These are phyloP conservation scores for Caenorhabditis drosophilae DNA, from an alignment of 2,888 invertebrate species.

Conservation along the genomic window DNA sequence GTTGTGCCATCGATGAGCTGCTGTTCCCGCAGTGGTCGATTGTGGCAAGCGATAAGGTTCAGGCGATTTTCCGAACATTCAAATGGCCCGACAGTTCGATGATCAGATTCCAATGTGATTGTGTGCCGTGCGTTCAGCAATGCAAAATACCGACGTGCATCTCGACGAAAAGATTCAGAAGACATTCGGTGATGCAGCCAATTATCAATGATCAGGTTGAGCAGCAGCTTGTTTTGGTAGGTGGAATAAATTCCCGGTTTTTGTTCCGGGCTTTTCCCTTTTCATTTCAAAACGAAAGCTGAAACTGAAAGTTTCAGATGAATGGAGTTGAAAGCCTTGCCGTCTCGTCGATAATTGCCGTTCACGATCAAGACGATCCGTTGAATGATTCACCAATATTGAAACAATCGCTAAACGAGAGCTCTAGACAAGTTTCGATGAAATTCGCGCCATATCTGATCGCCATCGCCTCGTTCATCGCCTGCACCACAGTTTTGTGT, in stretches of 20 bases:
- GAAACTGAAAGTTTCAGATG: too few relatives aligned
- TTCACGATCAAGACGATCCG: constrained; percentile 18
- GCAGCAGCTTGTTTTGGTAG: constrained; percentile 25
- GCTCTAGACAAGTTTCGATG: background rate
- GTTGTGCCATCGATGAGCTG: constrained; percentile 68
- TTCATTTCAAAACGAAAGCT: too few relatives aligned
- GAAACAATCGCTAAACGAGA: too few relatives aligned
- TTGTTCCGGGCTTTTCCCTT: too few relatives aligned
- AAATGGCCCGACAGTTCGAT: constrained; percentile 69
- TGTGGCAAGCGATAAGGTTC: constrained; percentile 40
- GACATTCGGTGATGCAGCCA: constrained; percentile 27
- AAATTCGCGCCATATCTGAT: constrained; percentile 23
- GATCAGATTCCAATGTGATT: constrained; percentile 69
- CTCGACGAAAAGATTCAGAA: constrained; percentile 22
- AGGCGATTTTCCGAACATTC: constrained; percentile 63
- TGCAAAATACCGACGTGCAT: constrained; percentile 45
- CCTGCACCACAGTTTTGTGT: constrained; percentile 18
- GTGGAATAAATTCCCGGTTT: background rate
- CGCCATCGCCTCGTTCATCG: constrained; percentile 18
- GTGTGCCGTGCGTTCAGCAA: constrained; percentile 60
- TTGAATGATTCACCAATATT: background rate
- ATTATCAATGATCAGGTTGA: constrained; percentile 17
- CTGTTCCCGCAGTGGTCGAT: constrained; percentile 68
- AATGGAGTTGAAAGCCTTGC: constrained; percentile 28
- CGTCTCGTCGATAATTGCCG: constrained; percentile 34